Conservation (phyloP, 2,113 vertebrate genomes). For the Poeciliopsis occidentalis region DNA sequence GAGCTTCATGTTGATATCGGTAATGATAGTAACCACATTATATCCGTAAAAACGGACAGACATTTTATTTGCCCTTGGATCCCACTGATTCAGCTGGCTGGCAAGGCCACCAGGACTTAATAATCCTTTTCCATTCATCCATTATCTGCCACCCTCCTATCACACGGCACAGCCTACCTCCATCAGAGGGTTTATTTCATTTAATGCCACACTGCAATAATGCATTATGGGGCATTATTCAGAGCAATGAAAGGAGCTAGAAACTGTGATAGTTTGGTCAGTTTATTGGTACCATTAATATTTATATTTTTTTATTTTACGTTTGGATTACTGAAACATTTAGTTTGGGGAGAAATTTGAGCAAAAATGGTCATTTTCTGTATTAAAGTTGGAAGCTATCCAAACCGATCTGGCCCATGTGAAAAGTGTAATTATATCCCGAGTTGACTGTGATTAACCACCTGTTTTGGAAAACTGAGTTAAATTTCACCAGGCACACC, state of each 20-base stretch:
- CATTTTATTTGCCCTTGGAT: slow-evolving; percentile 47
- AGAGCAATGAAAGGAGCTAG: slow-evolving; percentile 3
- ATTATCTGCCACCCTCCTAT: slow-evolving; percentile 12
- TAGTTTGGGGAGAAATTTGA: neutral
- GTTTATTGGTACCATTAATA: neutral
- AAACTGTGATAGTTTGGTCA: neutral
- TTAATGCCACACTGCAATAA: slow-evolving; percentile 47
- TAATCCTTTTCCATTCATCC: slow-evolving; percentile 33
- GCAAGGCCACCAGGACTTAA: slow-evolving; percentile 17
- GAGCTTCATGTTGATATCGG: slow-evolving; percentile 52
- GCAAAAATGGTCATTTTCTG: neutral
- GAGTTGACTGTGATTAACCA: neutral
- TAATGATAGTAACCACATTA: slow-evolving; percentile 45
- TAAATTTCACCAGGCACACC: neutral
- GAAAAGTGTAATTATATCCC: neutral
- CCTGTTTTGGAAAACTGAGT: neutral
- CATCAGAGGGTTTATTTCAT: slow-evolving; percentile 36
- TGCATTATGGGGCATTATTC: slow-evolving; percentile 20
- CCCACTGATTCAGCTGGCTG: slow-evolving; percentile 38
- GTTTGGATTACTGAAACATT: too few species aligned
- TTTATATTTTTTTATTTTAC: neutral
- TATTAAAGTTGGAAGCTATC: neutral
- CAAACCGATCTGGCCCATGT: neutral
- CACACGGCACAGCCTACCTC: slow-evolving; percentile 11
- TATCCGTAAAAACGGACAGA: slow-evolving; percentile 24